Evolutionary conservation across 2,797 vertebrate species (phyloP), one percentile per base, ranked within the genome.

Genomic region (Epinephelus awoara): DNA sequence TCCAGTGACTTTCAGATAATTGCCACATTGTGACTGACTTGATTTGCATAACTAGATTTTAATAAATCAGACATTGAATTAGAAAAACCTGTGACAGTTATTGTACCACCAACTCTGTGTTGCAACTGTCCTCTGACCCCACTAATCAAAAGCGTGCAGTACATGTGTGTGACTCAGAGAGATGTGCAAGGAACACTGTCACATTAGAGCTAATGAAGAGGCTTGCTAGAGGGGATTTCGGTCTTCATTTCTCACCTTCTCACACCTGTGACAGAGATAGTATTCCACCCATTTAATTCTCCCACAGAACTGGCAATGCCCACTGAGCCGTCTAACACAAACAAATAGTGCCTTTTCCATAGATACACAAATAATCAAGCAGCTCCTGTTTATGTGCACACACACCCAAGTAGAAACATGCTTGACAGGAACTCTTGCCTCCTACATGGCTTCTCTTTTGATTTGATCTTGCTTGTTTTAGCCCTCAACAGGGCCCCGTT

Each of bases 31-130:
- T 80, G 63, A 80, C 66, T 57, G 66, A 79, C 44, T 80, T 82
- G 44, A 88, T 91, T 87, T 89, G 80, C 80, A 77, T 85, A 78
- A 73, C 46, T 63, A 55, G 40, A 84, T 86, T 27, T 79, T 76
- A 54, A 86, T 89, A 81, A 91, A 85, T 83, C 79, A 84, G 69
- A 72, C 18, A 38, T 12, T 58, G 62, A 79, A 79, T 75, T 79
- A 65, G 65, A 87, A 80, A 84, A 72, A 71, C n/a, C 59, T 62
- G 57, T 65, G 68, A 77, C 72, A 73, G 79, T 80, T 84, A 73
- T 84, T 79, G 52, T 25, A 9, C 50, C 4, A 9, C 56, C 46
- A 66, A 64, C 49, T 81, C 67, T 67, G 34, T 23, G 58, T 46
- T 75, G 61, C 46, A 64, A 52, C 67, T 59, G 34, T 62, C 74